Base-by-base conservation (phyloP, 2,888 invertebrate species). In the Sesia apiformis region DNA sequence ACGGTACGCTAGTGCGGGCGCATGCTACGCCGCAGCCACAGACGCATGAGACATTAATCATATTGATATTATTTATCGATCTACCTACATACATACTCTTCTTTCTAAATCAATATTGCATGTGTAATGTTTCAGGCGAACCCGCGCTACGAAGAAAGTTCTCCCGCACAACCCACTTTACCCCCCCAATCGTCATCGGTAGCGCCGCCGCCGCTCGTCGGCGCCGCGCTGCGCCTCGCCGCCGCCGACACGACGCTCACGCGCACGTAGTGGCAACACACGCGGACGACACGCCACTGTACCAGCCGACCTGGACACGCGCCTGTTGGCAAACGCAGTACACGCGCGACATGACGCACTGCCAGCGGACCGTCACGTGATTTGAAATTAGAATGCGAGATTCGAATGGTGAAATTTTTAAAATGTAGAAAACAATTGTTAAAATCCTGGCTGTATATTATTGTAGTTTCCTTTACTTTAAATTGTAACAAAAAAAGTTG, bases 131-230 rank as follows among this genome's bases (percentile, higher is more conserved):
- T 23, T 23, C 23, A 23, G 23, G 23, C 23, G 23, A 23, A 8
- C 52, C 50, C 58, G n/a, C 83, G 91, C 56, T 91, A 91, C 59
- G 91, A 91, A 38, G 87, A 91, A 42, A 86, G 90, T 74, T 86
- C 91, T 54, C 51, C 57, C 52, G 52, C 51, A 53, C 39, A 56
- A 39, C 50, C 49, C 49, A 53, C 59, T 23, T 23, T 40, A 52
- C 57, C 53, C 50, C 60, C 64, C 49, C 66, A 72, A 49, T 70
- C 57, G 41, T 53, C 58, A 38, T 39, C 42, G 40, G 23, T 58
- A 39, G 69, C 78, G 56, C 75, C 50, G 39, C 43, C 52, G 40
- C 70, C 79, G 56, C 39, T 76, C 23, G 75, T 75, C 39, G 72
- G 74, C 71, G 76, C 84, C 42, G 81, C 84, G 68, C 74, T 81